Evolutionary conservation across 2,113 vertebrate species (phyloP).

Genomic region (Eulemur rufifrons): DNA sequence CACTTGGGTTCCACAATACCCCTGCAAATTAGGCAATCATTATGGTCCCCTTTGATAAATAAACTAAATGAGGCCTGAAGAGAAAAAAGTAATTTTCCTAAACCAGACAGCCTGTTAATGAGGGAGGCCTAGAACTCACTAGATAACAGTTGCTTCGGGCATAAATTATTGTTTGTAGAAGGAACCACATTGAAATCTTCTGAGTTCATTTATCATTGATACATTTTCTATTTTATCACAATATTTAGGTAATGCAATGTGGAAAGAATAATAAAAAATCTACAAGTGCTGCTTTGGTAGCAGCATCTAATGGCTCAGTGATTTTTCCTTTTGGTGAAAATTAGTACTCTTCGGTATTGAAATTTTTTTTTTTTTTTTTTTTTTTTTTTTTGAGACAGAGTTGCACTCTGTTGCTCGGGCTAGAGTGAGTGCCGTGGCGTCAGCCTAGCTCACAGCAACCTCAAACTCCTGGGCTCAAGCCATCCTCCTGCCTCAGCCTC

Average conservation of each 20-base stretch:
- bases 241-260: background rate
- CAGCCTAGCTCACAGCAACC: too few relatives aligned
- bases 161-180: background rate
- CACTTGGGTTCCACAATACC: background rate
- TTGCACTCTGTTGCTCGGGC: too few relatives aligned
- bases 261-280: background rate
- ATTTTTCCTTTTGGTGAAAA: background rate
- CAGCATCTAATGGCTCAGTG: background rate
- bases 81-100: constrained; percentile 33
- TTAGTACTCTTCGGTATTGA: background rate
- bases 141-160: background rate
- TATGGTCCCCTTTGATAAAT: constrained; percentile 23
- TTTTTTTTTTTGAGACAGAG: too few relatives aligned
- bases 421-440: too few relatives aligned
- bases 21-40: background rate
- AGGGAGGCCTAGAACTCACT: background rate
- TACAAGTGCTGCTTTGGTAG: background rate
- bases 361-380: too few relatives aligned
- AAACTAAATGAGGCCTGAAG: constrained; percentile 41
- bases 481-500: too few relatives aligned
- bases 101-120: constrained; percentile 9
- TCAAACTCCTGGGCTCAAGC: too few relatives aligned
- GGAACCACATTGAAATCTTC: background rate
- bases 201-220: background rate
- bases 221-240: background rate